Evolutionary conservation across 2,113 vertebrate genomes (phyloP).

Genomic region (Bufo gargarizans): DNA sequence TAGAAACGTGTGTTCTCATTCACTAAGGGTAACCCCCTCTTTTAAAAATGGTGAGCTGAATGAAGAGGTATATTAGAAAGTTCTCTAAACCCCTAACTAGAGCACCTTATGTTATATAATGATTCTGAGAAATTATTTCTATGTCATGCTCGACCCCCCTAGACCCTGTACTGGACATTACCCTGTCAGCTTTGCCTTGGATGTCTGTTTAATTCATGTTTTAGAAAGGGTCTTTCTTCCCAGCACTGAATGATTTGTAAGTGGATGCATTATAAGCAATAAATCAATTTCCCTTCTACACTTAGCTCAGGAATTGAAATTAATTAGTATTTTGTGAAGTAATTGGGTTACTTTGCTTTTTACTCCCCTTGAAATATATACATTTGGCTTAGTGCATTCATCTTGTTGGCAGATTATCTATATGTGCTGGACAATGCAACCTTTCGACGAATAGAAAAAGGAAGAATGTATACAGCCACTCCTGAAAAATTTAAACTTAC

Average conservation of each 20-base stretch:
- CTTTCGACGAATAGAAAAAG: conserved; percentile 3
- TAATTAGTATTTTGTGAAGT: conserved; percentile 71
- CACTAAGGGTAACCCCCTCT: no score
- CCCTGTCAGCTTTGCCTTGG: not conserved
- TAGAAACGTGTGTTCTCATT: no score
- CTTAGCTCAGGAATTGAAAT: conserved; percentile 72
- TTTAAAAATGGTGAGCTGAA: no score
- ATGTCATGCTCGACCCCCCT: not conserved
- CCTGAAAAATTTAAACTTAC: not conserved
- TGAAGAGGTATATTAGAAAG: no score
- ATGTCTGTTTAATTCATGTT: conserved; percentile 67
- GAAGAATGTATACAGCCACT: not conserved
- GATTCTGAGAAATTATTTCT: not conserved
- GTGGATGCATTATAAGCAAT: conserved; percentile 73
- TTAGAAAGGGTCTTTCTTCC: conserved; percentile 68
- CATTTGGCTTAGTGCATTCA: conserved; percentile 66
- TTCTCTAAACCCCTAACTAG: no score
- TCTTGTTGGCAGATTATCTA: conserved; percentile 76
- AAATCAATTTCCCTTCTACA: conserved; percentile 72
- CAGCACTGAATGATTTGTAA: conserved; percentile 77
- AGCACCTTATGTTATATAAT: not conserved
- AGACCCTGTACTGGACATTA: not conserved
- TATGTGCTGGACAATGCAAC: conserved; percentile 60
- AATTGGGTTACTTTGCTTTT: conserved; percentile 76
- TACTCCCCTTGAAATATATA: conserved; percentile 64